These are phyloP conservation scores for Polyergus mexicanus DNA, from an alignment of 1,140 invertebrate species.

Conservation along the genomic window DNA sequence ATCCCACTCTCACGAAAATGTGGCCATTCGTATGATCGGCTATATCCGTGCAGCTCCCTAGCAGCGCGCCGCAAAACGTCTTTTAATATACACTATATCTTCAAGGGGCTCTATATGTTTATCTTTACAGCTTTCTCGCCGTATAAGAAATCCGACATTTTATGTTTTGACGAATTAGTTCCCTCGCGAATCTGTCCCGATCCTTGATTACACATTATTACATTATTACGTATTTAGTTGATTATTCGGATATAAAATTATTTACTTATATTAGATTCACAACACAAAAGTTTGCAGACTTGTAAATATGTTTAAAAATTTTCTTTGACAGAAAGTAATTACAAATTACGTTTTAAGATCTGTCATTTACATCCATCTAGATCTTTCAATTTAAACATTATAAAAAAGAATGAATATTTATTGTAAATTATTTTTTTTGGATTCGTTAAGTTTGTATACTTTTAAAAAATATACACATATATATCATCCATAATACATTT, in stretches of 20 bases:
- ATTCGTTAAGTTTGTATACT: conserved; percentile 26
- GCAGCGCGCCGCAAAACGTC: conserved; percentile 81
- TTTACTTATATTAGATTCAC: not conserved
- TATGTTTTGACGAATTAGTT: conserved; percentile 45
- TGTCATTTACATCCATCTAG: not conserved
- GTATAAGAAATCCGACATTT: conserved; percentile 36
- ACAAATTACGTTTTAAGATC: not conserved
- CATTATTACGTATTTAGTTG: not conserved
- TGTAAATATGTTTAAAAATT: not conserved
- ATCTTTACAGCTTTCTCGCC: conserved; percentile 53
- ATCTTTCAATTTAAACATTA: not conserved
- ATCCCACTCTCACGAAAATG: conserved; percentile 83
- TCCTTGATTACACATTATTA: conserved; percentile 2
- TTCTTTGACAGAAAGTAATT: not conserved
- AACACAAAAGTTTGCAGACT: conserved; percentile 1
- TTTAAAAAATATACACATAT: not conserved
- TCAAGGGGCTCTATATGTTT: conserved; percentile 78
- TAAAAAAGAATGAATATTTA: not conserved
- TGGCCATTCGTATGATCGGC: conserved; percentile 86
- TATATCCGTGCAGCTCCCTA: conserved; percentile 78
- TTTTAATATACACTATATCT: conserved; percentile 87
- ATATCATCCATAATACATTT: not conserved
- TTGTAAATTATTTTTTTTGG: not conserved
- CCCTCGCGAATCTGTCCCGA: conserved; percentile 76
- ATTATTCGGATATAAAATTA: conserved; percentile 10